These are phyloP conservation scores for Caenorhabditis panamensis DNA, from an alignment of 2,888 invertebrate species.

Conservation along the genomic window DNA sequence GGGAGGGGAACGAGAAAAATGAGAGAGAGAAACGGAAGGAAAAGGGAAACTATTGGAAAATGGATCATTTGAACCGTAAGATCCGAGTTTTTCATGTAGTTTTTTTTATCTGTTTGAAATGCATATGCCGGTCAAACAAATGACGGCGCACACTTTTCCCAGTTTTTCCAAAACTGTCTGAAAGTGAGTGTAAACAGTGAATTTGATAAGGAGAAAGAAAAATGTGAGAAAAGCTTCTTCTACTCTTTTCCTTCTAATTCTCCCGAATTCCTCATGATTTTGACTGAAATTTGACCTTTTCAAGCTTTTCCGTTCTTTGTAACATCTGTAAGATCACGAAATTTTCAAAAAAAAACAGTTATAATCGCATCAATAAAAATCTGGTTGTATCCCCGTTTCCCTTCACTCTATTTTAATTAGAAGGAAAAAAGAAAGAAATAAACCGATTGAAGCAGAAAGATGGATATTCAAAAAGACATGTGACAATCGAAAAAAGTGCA, in stretches of 20 bases:
- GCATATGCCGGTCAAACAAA: no score
- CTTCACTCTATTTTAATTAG: no score
- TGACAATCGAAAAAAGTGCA: conserved; percentile 40
- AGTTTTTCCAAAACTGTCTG: neutral
- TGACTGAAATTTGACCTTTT: no score
- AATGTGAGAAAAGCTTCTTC: no score
- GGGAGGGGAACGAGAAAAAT: neutral
- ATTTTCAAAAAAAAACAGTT: conserved; percentile 22
- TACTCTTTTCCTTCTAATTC: no score
- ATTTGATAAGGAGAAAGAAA: conserved; percentile 21
- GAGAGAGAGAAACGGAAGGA: conserved; percentile 31
- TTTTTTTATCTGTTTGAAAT: no score
- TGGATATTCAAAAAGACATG: conserved; percentile 64
- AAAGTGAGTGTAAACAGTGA: no score
- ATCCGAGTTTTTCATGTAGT: no score
- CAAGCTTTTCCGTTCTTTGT: neutral
- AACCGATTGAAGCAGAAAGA: conserved; percentile 16
- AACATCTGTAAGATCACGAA: neutral
- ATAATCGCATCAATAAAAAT: conserved; percentile 43
- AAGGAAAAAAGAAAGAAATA: no score
- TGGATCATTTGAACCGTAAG: conserved; percentile 26
- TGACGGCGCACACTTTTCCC: no score
- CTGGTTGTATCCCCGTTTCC: conserved; percentile 28
- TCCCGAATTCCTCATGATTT: no score
- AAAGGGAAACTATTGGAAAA: conserved; percentile 27